phyloP scores from a whole-genome alignment of 2,888 invertebrate genomes.

The Argyresthia albistria region DNA sequence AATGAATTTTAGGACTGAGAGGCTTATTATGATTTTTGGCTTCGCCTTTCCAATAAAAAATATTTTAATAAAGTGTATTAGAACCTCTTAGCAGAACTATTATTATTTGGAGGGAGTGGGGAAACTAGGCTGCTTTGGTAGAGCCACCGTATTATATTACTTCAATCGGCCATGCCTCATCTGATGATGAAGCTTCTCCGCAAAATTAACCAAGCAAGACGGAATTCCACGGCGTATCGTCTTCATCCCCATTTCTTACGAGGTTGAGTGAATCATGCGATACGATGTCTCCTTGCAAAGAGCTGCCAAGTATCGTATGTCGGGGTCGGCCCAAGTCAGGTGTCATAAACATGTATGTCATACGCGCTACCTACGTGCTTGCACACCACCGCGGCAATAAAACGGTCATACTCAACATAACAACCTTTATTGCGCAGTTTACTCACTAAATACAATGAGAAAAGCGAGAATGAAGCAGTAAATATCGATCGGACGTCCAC shows the following conservation, averaged over 20 bases:
- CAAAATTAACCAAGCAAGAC: constrained; percentile 9
- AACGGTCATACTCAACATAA: constrained; percentile 31
- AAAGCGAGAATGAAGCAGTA: not conserved
- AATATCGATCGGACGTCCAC: not conserved
- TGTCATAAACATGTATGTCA: constrained; percentile 61
- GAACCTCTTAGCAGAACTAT: too few relatives aligned
- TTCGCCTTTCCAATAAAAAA: too few relatives aligned
- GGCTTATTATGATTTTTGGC: too few relatives aligned
- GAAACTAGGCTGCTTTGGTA: too few relatives aligned
- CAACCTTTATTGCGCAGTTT: constrained; percentile 26
- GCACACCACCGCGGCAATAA: constrained; percentile 37
- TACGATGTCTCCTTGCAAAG: constrained; percentile 39
- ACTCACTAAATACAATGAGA: constrained; percentile 6
- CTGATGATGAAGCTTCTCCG: too few relatives aligned
- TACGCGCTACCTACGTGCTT: constrained; percentile 46
- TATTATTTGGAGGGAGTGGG: too few relatives aligned
- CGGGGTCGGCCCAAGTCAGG: constrained; percentile 43
- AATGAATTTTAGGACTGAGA: too few relatives aligned
- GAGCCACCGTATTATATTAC: not conserved
- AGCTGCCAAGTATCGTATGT: constrained; percentile 60
- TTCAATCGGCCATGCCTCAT: not conserved
- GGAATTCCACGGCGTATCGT: constrained; percentile 53
- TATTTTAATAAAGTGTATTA: too few relatives aligned
- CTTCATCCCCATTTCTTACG: constrained; percentile 47
- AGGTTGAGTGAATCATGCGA: constrained; percentile 45